These are phyloP conservation scores for Pterocles gutturalis DNA, from an alignment of 2,113 vertebrate species.

Conservation along the genomic window DNA sequence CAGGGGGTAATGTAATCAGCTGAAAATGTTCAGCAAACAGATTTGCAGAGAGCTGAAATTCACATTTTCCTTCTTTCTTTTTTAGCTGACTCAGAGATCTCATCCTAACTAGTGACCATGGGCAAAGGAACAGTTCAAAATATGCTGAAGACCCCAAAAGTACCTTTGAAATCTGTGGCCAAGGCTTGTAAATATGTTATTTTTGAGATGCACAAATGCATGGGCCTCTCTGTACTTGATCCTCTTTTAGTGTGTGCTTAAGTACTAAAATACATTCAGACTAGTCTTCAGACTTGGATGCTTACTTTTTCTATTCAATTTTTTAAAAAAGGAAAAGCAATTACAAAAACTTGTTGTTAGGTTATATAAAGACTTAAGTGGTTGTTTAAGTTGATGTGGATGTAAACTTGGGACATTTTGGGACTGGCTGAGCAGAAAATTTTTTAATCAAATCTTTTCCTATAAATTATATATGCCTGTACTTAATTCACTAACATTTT, in stretches of 20 bases:
- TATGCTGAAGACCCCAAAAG: background rate
- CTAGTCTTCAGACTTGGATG: background rate
- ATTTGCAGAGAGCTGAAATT: background rate
- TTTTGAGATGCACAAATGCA: background rate
- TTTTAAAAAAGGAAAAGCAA: background rate
- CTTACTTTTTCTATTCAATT: background rate
- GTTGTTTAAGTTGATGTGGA: background rate
- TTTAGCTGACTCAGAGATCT: background rate
- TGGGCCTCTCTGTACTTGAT: background rate
- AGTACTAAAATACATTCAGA: background rate
- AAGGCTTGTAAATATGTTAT: background rate
- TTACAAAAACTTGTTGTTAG: background rate
- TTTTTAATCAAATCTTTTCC: background rate
- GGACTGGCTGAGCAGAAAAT: background rate
- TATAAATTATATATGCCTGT: background rate
- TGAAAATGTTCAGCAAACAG: slow-evolving; percentile 27
- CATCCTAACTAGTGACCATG: background rate
- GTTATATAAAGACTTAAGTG: background rate
- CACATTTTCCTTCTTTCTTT: background rate
- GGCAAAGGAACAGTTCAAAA: background rate
- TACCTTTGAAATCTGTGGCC: background rate
- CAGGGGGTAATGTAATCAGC: slow-evolving; percentile 21
- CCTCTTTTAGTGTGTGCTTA: background rate
- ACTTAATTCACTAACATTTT: background rate
- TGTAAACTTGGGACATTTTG: background rate